These are phyloP conservation scores for Rhinoraja longicauda DNA, from an alignment of 2,797 vertebrate genomes.

Conservation along the genomic window DNA sequence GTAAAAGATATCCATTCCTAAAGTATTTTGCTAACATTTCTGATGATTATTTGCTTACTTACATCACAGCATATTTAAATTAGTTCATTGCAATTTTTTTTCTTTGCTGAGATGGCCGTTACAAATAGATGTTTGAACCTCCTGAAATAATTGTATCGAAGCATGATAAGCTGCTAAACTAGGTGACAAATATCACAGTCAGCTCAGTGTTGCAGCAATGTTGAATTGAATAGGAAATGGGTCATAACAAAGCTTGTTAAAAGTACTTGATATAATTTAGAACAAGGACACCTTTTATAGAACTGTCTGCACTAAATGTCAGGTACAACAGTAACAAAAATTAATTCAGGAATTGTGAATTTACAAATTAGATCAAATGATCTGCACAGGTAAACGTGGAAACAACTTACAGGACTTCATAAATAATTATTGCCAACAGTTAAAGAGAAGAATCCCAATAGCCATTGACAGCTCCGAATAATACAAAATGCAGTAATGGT, in stretches of 20 bases:
- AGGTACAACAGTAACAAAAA: neutral
- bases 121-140: neutral
- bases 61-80: neutral
- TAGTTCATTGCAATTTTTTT: neutral
- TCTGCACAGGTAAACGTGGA: neutral
- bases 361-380: neutral
- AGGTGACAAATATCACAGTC: neutral
- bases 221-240: neutral
- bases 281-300: neutral
- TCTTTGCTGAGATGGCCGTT: neutral
- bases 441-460: neutral
- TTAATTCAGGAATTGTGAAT: neutral
- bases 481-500: neutral
- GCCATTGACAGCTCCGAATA: too few species aligned
- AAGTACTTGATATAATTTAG: neutral
- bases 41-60: neutral
- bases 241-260: conserved; percentile 18
- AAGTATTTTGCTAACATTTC: neutral
- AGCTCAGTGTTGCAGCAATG: neutral
- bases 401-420: neutral
- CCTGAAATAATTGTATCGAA: neutral
- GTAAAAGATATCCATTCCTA: neutral
- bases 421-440: neutral
- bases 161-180: neutral
- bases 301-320: neutral